Conservation (phyloP, 2,888 invertebrate genomes). For the Coenonympha arcania region DNA sequence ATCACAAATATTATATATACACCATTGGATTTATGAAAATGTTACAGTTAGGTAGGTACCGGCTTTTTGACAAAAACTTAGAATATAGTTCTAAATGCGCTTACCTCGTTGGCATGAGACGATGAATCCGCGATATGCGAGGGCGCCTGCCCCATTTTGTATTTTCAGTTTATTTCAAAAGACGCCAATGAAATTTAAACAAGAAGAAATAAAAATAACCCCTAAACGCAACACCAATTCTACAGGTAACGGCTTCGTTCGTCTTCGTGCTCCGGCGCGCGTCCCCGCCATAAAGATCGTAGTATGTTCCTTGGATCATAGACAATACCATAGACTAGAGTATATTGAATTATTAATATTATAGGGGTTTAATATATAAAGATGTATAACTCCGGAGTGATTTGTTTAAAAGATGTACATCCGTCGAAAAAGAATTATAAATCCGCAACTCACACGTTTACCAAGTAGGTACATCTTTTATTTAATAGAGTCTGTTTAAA, state of each 20-base stretch:
- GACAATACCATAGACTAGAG: no score
- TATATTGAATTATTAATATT: no score
- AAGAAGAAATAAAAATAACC: slow-evolving; percentile 11
- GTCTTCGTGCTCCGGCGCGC: slow-evolving; percentile 23
- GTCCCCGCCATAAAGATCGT: no score
- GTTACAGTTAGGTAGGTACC: slow-evolving; percentile 6
- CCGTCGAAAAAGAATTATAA: no score
- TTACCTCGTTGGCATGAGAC: slow-evolving; percentile 9
- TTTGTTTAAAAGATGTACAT: no score
- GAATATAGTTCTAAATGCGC: background rate
- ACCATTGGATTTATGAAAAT: slow-evolving; percentile 6
- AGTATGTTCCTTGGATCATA: no score
- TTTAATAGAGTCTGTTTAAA: no score
- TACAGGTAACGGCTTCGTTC: no score
- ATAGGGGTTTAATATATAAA: no score
- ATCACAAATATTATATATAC: slow-evolving; percentile 4
- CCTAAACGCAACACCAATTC: background rate
- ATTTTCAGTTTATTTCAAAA: slow-evolving; percentile 6
- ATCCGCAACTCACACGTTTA: no score
- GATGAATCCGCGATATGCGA: background rate
- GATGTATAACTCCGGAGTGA: no score
- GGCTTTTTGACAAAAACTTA: slow-evolving; percentile 7
- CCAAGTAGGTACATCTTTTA: no score
- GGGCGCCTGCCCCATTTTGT: slow-evolving; percentile 14
- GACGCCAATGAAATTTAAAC: slow-evolving; percentile 14